Evolutionary conservation across 1,140 invertebrate genomes (phyloP), one percentile per base, ranked within the genome.

Genomic region (Plectrocnemia conspersa): DNA sequence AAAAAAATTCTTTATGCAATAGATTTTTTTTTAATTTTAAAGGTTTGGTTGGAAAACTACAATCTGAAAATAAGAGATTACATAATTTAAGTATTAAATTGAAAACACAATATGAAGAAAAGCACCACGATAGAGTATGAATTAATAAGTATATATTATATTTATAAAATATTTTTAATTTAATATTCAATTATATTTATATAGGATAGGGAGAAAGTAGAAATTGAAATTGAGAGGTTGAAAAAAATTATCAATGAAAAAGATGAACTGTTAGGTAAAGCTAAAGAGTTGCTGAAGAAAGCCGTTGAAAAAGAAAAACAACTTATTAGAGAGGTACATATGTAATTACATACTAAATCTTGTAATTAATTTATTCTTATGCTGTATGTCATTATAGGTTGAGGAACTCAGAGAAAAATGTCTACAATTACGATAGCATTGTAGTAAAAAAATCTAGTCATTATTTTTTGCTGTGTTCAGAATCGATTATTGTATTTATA

Each of bases 271-370:
- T 40, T 61, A 16, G 48, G 50, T 11, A 61, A 46, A 46, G 54
- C 58, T 9, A 61, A 61, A 35, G 35, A 48, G 13, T 32, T 61
- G 19, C 32, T 61, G 21, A 56, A 46, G 27, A 61, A 54, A 48
- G 58, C 58, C 7, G 50, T 42, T n/a, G 54, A 56, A 1, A 61
- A 61, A 25, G 58, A 61, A 47, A 61, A 56, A 40, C 36, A 48
- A 33, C 50, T 61, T 15, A 10, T 52, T 3, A 38, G 22, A 42
- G 54, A 61, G 54, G 58, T 61, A 23, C n/a, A n/a, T n/a, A n/a
- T n/a, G n/a, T n/a, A n/a, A n/a, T n/a, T n/a, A n/a, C n/a, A n/a
- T n/a, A n/a, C n/a, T n/a, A n/a, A n/a, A n/a, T n/a, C n/a, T n/a
- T n/a, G n/a, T n/a, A n/a, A n/a, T n/a, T n/a, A n/a, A n/a, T n/a